A percentile compares a stretch with the other conserved stretches of the same genome.
Conservation (phyloP, 2,113 vertebrate species). For the Austrofundulus limnaeus region DNA sequence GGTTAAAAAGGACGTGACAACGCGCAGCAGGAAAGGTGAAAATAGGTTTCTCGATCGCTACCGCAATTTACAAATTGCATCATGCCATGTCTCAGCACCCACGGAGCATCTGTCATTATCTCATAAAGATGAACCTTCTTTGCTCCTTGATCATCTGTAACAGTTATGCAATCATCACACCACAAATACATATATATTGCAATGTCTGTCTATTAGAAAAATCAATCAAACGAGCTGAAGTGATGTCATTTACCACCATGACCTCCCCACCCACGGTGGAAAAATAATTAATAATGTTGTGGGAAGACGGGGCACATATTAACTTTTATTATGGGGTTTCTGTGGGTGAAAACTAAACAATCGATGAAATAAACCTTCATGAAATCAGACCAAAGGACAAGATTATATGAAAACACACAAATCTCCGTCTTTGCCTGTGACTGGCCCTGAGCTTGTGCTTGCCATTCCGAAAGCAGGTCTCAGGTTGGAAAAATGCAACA, state of each 20-base stretch:
- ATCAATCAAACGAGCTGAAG: slow-evolving; percentile 51
- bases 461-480: slow-evolving; percentile 1
- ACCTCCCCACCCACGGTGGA: slow-evolving; percentile 48
- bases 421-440: slow-evolving; percentile 11
- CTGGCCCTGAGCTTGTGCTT: neutral
- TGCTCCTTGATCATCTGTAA: slow-evolving; percentile 43
- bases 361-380: slow-evolving; percentile 30
- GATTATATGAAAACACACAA: slow-evolving; percentile 13
- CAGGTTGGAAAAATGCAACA: slow-evolving; percentile 5
- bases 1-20: slow-evolving; percentile 27
- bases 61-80: slow-evolving; percentile 67
- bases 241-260: slow-evolving; percentile 40
- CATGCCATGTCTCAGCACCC: slow-evolving; percentile 62
- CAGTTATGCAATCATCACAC: slow-evolving; percentile 26
- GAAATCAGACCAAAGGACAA: slow-evolving; percentile 19
- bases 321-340: slow-evolving; percentile 40
- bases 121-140: slow-evolving; percentile 69
- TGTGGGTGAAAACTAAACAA: slow-evolving; percentile 41
- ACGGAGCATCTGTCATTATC: slow-evolving; percentile 75
- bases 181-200: neutral
- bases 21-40: slow-evolving; percentile 41
- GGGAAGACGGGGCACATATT: slow-evolving; percentile 39
- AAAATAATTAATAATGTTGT: slow-evolving; percentile 55
- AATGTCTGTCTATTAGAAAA: slow-evolving; percentile 42
- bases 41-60: slow-evolving; percentile 70